phyloP scores from a whole-genome alignment of 1,140 invertebrate genomes.

The Drosophila arizonae region DNA sequence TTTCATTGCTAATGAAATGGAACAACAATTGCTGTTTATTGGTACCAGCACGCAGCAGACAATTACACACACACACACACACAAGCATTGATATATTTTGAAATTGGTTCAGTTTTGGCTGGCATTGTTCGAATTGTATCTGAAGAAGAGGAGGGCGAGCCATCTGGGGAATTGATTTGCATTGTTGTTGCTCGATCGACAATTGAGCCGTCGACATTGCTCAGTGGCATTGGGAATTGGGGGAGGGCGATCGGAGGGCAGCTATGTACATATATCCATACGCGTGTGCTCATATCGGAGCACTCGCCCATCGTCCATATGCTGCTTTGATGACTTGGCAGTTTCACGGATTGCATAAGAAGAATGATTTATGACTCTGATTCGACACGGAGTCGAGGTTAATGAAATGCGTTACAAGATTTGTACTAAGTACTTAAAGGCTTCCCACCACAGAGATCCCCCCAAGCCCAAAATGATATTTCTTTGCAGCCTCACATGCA shows the following conservation, averaged over 20 bases:
- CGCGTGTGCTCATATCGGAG: conserved; percentile 5
- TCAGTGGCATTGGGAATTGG: conserved; percentile 34
- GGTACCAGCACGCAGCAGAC: conserved; percentile 6
- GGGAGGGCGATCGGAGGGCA: conserved; percentile 14
- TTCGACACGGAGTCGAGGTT: conserved; percentile 57
- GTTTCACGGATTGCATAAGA: conserved; percentile 68
- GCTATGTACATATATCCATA: conserved; percentile 21
- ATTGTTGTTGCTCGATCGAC: conserved; percentile 69
- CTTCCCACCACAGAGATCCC: conserved; percentile 13
- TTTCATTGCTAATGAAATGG: conserved; percentile 62
- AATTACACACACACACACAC: conserved; percentile 11
- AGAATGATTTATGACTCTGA: conserved; percentile 76
- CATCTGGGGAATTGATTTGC: conserved; percentile 70
- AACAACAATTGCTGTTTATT: conserved; percentile 69
- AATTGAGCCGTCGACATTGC: conserved; percentile 63
- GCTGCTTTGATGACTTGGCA: conserved; percentile 43
- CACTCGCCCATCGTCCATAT: conserved; percentile 29
- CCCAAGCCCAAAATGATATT: conserved; percentile 2
- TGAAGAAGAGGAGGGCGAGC: conserved; percentile 40
- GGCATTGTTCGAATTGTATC: conserved; percentile 59
- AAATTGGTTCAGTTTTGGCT: conserved; percentile 43
- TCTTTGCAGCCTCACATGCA: not conserved
- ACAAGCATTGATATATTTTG: not conserved
- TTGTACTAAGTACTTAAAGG: conserved; percentile 45
- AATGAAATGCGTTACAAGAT: conserved; percentile 67